Percentiles rank a stretch among this genome's conserved stretches.
Evolutionary conservation across 2,888 invertebrate species (phyloP).

Genomic region (Scelioninae gen. 2): DNA sequence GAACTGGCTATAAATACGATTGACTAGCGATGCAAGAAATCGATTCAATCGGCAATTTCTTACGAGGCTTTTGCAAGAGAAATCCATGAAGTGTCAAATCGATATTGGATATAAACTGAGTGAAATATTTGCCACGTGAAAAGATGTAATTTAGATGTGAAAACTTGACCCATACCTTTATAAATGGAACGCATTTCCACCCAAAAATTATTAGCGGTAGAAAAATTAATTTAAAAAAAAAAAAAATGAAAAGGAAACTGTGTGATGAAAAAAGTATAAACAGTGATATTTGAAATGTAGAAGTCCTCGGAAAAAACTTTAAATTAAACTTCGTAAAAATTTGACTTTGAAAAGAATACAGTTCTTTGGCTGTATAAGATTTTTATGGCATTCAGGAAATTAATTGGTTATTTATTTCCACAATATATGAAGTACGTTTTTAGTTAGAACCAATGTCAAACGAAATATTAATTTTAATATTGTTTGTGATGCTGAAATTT

Average conservation of each 20-base stretch:
- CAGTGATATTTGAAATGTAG: no score
- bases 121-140: slow-evolving; percentile 45
- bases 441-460: neutral
- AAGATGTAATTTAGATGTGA: slow-evolving; percentile 52
- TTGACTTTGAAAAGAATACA: no score
- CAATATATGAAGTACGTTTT: neutral
- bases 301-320: no score
- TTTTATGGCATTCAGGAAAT: no score
- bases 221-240: neutral
- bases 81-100: slow-evolving; percentile 55
- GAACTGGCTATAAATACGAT: slow-evolving; percentile 47
- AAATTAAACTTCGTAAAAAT: no score
- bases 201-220: neutral
- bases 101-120: slow-evolving; percentile 41
- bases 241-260: neutral
- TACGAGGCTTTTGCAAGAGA: slow-evolving; percentile 47
- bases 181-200: slow-evolving; percentile 19
- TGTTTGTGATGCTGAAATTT: slow-evolving; percentile 21
- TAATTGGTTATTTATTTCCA: no score
- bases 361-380: no score
- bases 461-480: neutral
- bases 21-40: slow-evolving; percentile 53
- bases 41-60: slow-evolving; percentile 51
- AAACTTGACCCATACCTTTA: slow-evolving; percentile 30
- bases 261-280: no score